Conservation (phyloP, 2,888 invertebrate genomes). For the Drosophila seclusa region DNA sequence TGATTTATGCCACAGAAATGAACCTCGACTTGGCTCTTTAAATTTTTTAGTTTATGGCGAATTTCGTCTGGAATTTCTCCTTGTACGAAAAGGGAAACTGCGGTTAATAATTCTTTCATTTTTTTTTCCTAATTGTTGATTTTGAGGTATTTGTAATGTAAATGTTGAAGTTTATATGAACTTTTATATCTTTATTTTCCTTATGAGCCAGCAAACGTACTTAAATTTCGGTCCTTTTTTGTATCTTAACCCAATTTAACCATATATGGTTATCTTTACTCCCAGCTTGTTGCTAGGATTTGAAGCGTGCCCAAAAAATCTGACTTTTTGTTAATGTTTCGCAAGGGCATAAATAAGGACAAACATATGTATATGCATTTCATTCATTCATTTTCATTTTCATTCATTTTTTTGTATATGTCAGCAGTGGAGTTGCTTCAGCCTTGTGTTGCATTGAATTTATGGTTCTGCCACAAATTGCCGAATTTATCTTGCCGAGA, state of each 20-base stretch:
- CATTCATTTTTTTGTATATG: background rate
- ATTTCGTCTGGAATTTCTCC: conserved; percentile 45
- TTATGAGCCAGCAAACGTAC: background rate
- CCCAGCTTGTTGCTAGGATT: conserved; percentile 28
- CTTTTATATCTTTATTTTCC: background rate
- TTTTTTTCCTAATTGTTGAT: background rate
- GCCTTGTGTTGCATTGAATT: conserved; percentile 46
- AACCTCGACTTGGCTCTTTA: conserved; percentile 72
- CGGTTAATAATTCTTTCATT: background rate
- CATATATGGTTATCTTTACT: background rate
- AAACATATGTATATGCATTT: background rate
- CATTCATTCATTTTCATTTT: no score
- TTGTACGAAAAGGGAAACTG: no score
- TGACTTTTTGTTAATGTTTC: background rate
- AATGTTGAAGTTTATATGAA: background rate
- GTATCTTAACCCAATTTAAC: background rate
- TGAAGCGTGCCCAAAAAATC: conserved; percentile 9
- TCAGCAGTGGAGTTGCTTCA: background rate
- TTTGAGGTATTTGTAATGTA: background rate
- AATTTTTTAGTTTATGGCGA: conserved; percentile 64
- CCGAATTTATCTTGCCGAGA: conserved; percentile 20
- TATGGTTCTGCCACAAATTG: conserved; percentile 56
- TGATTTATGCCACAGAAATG: conserved; percentile 77
- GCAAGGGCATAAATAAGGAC: conserved; percentile 4
- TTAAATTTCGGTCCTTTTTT: background rate